phyloP scores from a whole-genome alignment of 1,140 invertebrate species.

The Caenorhabditis inopinata region DNA sequence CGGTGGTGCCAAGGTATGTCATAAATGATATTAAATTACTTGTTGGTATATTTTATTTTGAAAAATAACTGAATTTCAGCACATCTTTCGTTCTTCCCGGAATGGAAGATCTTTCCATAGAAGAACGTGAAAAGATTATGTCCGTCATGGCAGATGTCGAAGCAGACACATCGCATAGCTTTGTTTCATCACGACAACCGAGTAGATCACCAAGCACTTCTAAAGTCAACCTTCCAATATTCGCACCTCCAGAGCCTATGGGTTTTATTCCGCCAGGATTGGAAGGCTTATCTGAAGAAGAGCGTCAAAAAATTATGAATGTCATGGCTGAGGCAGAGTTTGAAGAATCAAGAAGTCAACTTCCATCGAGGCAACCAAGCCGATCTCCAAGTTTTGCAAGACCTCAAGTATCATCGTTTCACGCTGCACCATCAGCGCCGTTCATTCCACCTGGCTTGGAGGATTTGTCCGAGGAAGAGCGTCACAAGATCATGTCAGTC shows the following conservation, averaged over 20 bases:
- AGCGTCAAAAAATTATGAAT: constrained; percentile 57
- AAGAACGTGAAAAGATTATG: constrained; percentile 62
- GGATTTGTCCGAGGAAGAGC: constrained; percentile 61
- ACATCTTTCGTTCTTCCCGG: constrained; percentile 56
- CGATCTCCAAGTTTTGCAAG: not conserved
- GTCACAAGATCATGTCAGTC: constrained; percentile 61
- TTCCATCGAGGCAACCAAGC: not conserved
- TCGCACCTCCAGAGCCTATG: not conserved
- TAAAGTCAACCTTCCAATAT: not conserved
- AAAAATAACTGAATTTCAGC: not conserved
- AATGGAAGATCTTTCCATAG: constrained; percentile 62
- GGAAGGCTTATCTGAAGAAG: constrained; percentile 54
- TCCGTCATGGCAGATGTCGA: constrained; percentile 64
- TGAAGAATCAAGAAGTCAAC: constrained; percentile 16
- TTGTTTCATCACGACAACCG: not conserved
- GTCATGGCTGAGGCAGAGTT: constrained; percentile 59
- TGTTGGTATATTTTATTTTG: not conserved
- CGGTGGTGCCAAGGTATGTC: not conserved
- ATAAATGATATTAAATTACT: too few species aligned
- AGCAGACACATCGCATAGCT: constrained; percentile 49
- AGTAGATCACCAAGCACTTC: constrained; percentile 17
- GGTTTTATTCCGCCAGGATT: constrained; percentile 31
- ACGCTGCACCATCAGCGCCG: not conserved
- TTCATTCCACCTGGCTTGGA: constrained; percentile 59
- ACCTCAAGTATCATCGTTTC: not conserved